Evolutionary conservation across 2,797 vertebrate species (phyloP).

Genomic region (Gymnopithys bicolor): DNA sequence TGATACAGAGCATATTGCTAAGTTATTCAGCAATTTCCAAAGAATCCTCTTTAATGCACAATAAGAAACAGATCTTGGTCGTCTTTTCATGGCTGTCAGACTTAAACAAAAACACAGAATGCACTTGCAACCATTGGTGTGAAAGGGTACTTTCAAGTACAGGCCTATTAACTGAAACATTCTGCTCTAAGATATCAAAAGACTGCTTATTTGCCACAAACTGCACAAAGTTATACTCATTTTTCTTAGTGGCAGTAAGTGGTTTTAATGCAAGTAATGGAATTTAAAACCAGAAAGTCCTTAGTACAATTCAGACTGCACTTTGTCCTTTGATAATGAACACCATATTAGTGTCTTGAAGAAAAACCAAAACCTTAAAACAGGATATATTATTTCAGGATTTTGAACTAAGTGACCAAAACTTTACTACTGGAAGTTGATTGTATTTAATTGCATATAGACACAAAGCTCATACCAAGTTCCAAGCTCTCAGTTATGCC

Average conservation of each 20-base stretch:
- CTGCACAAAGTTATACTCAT: slow-evolving; percentile 58
- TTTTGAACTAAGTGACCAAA: slow-evolving; percentile 46
- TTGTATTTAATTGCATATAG: not conserved
- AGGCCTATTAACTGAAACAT: slow-evolving; percentile 58
- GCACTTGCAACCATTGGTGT: slow-evolving; percentile 51
- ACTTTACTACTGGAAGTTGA: not conserved
- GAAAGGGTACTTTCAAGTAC: slow-evolving; percentile 41
- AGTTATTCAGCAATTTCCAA: slow-evolving; percentile 62
- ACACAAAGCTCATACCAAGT: not conserved
- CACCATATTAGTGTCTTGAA: slow-evolving; percentile 41
- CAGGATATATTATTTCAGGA: slow-evolving; percentile 35
- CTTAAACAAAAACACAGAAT: slow-evolving; percentile 52
- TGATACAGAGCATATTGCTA: slow-evolving; percentile 66
- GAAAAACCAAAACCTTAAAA: slow-evolving; percentile 52
- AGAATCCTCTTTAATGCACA: slow-evolving; percentile 61
- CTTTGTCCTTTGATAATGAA: slow-evolving; percentile 68
- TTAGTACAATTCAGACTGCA: slow-evolving; percentile 56
- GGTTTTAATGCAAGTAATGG: slow-evolving; percentile 67
- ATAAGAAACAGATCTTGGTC: slow-evolving; percentile 70
- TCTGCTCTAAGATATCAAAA: slow-evolving; percentile 65
- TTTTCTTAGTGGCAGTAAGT: slow-evolving; percentile 61
- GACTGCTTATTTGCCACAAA: slow-evolving; percentile 46
- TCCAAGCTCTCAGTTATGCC: not conserved
- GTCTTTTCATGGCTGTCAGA: slow-evolving; percentile 56
- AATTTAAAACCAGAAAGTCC: slow-evolving; percentile 64